Conservation (phyloP, 2,888 invertebrate species). For the Rosalia funebris region DNA sequence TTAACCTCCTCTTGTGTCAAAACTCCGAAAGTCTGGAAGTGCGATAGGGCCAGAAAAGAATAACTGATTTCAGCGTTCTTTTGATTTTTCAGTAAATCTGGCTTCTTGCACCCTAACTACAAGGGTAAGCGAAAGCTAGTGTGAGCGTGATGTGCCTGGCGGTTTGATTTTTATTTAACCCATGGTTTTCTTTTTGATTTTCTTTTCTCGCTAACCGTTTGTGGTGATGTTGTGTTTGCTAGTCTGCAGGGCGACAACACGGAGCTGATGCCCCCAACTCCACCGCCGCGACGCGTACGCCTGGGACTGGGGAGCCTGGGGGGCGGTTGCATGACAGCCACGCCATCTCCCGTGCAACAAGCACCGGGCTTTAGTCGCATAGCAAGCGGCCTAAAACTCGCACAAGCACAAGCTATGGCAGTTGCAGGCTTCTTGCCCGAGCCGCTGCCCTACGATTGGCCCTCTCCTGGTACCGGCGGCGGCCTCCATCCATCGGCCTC, state of each 20-base stretch:
- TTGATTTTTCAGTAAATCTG: constrained; percentile 65
- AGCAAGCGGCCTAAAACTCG: constrained; percentile 76
- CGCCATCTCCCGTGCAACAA: constrained; percentile 57
- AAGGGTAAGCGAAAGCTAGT: constrained; percentile 68
- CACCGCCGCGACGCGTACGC: constrained; percentile 67
- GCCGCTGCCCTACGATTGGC: constrained; percentile 53
- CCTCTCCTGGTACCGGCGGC: constrained; percentile 41
- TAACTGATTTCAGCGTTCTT: constrained; percentile 33
- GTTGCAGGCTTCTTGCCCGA: constrained; percentile 74
- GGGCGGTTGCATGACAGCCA: constrained; percentile 58
- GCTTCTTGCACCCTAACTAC: constrained; percentile 70
- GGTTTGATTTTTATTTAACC: constrained; percentile 54
- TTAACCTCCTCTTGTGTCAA: constrained; percentile 1
- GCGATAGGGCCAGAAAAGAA: background rate
- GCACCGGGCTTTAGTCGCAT: constrained; percentile 68
- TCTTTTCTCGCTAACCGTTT: constrained; percentile 55
- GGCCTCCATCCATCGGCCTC: constrained; percentile 46
- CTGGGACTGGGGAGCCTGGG: constrained; percentile 55
- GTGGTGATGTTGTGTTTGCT: constrained; percentile 60
- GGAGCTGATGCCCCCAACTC: constrained; percentile 73
- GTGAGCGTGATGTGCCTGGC: constrained; percentile 51
- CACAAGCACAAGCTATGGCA: constrained; percentile 78
- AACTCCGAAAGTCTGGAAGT: background rate
- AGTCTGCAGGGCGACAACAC: constrained; percentile 71
- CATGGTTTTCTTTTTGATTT: constrained; percentile 45